Conservation (phyloP, 2,113 vertebrate genomes). For the Pygoscelis antarcticus region DNA sequence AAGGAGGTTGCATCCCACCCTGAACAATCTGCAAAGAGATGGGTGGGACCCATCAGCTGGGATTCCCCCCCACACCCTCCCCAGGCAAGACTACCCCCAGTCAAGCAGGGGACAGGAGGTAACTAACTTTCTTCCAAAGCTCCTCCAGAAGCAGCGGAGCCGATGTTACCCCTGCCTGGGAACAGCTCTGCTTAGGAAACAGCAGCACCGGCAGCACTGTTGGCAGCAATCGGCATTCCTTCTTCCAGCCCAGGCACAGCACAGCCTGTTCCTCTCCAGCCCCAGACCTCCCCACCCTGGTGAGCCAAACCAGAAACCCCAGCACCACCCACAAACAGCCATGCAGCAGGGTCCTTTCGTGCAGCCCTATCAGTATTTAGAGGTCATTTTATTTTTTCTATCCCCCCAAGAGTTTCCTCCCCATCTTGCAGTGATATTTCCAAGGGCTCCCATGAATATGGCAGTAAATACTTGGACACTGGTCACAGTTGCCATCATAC, state of each 20-base stretch:
- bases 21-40: neutral
- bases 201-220: rapidly evolving
- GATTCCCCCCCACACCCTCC: too few relatives aligned
- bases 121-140: neutral
- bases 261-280: neutral
- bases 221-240: neutral
- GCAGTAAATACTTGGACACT: neutral
- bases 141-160: neutral
- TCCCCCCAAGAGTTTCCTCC: neutral
- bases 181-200: neutral
- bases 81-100: neutral
- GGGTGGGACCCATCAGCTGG: rapidly evolving
- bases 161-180: neutral
- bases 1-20: neutral
- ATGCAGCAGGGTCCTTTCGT: neutral
- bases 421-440: neutral
- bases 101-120: neutral
- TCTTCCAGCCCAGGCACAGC: neutral
- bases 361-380: neutral
- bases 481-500: rapidly evolving
- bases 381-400: neutral
- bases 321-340: neutral
- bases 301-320: neutral
- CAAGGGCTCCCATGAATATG: neutral
- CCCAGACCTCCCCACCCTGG: neutral